Conservation (phyloP, 1,140 invertebrate genomes). For the Camponotus vicinus region DNA sequence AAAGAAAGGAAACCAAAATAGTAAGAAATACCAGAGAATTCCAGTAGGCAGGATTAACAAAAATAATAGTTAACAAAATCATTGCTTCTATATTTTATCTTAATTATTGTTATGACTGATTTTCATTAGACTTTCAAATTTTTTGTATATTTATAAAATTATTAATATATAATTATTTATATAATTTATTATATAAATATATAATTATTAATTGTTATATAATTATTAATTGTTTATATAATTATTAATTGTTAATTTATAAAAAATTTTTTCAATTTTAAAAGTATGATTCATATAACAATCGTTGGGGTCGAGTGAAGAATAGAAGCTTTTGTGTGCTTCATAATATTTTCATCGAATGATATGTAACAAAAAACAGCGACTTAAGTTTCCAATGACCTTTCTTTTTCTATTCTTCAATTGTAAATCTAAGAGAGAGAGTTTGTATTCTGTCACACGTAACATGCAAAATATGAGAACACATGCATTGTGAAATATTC, state of each 20-base stretch:
- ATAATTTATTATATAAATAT: too few relatives aligned
- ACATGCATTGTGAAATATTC: background rate
- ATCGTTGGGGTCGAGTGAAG: too few relatives aligned
- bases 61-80: background rate
- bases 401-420: background rate
- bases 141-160: background rate
- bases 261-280: background rate
- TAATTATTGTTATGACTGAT: background rate
- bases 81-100: background rate
- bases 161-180: background rate
- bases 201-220: background rate
- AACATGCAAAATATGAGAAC: background rate
- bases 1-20: too few relatives aligned
- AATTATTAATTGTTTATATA: background rate
- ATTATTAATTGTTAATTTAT: background rate
- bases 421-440: background rate
- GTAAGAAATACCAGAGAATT: background rate
- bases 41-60: background rate
- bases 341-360: background rate
- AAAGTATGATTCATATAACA: background rate
- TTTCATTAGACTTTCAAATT: background rate
- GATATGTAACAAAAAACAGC: background rate
- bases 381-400: background rate
- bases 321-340: background rate
- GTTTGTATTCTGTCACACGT: too few relatives aligned